Evolutionary conservation across 1,140 invertebrate genomes (phyloP).

Genomic region (Seison nebaliae): DNA sequence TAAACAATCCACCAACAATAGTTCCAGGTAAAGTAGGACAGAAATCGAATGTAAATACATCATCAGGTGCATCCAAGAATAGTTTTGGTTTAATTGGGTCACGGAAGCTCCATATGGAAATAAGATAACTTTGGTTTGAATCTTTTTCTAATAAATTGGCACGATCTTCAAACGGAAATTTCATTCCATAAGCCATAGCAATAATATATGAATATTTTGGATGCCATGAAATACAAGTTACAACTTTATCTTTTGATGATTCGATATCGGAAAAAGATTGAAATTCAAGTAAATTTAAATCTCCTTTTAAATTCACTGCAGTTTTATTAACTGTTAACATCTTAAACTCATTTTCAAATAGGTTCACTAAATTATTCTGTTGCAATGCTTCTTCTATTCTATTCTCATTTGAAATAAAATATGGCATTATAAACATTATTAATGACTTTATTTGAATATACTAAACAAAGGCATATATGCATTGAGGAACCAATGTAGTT

Average conservation of each 20-base stretch:
- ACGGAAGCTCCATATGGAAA: constrained; percentile 31
- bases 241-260: constrained; percentile 28
- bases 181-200: constrained; percentile 25
- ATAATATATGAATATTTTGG: constrained; percentile 27
- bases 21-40: constrained; percentile 27
- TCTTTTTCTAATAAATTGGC: constrained; percentile 26
- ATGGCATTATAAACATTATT: too few species aligned
- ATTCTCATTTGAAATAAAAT: too few species aligned
- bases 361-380: constrained; percentile 28
- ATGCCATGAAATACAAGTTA: constrained; percentile 30
- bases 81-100: constrained; percentile 31
- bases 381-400: constrained; percentile 25
- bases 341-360: constrained; percentile 26
- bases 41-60: constrained; percentile 28
- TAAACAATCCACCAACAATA: constrained; percentile 30
- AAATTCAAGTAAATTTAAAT: constrained; percentile 21
- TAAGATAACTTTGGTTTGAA: constrained; percentile 28
- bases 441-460: too few species aligned
- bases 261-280: constrained; percentile 30
- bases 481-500: neutral
- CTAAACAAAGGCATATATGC: too few species aligned
- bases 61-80: constrained; percentile 29
- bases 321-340: constrained; percentile 17
- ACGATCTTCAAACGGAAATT: constrained; percentile 26
- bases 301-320: neutral